Evolutionary conservation across 2,113 vertebrate genomes (phyloP), one percentile per base, ranked within the genome.

Genomic region (Carassius gibelio): DNA sequence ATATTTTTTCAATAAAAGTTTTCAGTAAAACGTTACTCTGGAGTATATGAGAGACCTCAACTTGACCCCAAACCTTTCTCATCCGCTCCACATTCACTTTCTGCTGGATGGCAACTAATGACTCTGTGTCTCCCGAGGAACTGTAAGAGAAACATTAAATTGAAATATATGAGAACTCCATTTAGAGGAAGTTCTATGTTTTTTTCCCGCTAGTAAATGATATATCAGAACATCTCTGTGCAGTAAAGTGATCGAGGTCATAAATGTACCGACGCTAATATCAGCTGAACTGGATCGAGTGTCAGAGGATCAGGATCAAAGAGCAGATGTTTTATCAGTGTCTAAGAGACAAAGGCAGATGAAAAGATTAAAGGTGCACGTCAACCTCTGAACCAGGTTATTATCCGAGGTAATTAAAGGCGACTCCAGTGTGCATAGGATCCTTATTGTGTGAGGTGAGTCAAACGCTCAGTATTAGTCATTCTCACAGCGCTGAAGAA

Each of bases 291-390:
- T 52, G 17, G 15, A 26, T 52, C 45, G 5, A 36, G 55, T 38
- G 61, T 82, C 30, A 36, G 15, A 55, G 17, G 1, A 4, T n/a
- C 48, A 55, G 26, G 42, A 82, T 82, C 80, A 82, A 69, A 82
- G 80, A 82, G 80, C 62, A 9, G 26, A 82, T 82, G 75, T 21
- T 36, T 75, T 82, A 82, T 82, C 64, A 52, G 64, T 34, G 23
- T 52, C 48, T 30, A 52, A 36, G 80, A 69, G 45, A 34, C 48
- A 82, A 82, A 69, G 15, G 5, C 26, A 55, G 45, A 69, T 82
- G 45, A 68, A 55, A 26, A 55, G 38, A 69, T 55, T 52, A 55
- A 17, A 36, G 10, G 7, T 69, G 10, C 3, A 36, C 7, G 14
- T 15, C 42, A 52, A 69, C 62, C 64, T 55, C 62, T 81, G 42